phyloP scores from a whole-genome alignment of 2,888 invertebrate genomes.

The Orchesellides sinensis region DNA sequence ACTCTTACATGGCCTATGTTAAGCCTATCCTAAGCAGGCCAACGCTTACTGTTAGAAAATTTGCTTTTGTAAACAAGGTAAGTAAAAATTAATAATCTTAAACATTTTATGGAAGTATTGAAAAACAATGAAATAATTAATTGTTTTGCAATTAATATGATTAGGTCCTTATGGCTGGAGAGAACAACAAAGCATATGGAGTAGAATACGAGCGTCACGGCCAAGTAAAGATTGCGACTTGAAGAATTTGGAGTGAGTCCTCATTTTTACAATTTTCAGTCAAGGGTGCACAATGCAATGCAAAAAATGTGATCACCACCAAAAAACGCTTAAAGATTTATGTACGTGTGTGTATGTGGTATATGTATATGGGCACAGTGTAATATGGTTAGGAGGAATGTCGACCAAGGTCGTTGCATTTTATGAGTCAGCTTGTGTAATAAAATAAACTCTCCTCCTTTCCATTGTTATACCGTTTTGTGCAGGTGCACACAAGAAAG shows the following conservation, averaged over 20 bases:
- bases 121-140: not conserved
- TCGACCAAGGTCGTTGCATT: constrained; percentile 51
- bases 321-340: too few relatives aligned
- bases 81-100: too few relatives aligned
- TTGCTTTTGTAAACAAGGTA: constrained; percentile 67
- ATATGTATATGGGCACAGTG: not conserved
- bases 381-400: constrained; percentile 13
- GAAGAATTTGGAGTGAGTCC: constrained; percentile 62
- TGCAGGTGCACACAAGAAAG: not conserved
- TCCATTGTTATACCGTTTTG: constrained; percentile 7
- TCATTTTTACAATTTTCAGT: constrained; percentile 7
- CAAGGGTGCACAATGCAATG: not conserved
- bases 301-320: not conserved
- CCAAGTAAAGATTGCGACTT: constrained; percentile 45
- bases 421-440: constrained; percentile 42
- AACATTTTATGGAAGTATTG: not conserved
- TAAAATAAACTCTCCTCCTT: not conserved
- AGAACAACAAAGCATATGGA: constrained; percentile 61
- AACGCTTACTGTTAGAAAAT: constrained; percentile 62
- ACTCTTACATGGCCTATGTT: constrained; percentile 59
- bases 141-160: constrained; percentile 1
- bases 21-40: constrained; percentile 57
- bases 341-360: too few relatives aligned
- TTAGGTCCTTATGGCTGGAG: constrained; percentile 63
- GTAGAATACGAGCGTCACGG: constrained; percentile 69